phyloP scores from a whole-genome alignment of 2,797 vertebrate genomes.

The Oreortyx pictus region DNA sequence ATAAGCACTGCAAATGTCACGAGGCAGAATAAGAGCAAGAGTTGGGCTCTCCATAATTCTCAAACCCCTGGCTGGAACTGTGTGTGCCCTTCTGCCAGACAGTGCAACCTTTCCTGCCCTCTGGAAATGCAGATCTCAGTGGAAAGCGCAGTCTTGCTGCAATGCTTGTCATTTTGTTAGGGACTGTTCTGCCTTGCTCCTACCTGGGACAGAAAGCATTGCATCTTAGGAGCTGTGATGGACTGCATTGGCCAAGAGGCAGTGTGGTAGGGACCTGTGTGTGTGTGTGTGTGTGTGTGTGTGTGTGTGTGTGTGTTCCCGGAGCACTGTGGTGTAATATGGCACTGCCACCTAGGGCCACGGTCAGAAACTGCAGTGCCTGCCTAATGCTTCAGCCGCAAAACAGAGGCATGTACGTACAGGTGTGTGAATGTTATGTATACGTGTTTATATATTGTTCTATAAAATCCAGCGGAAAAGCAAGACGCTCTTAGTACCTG shows the following conservation, averaged over 20 bases:
- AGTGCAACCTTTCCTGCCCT: background rate
- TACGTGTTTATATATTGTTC: rapidly evolving
- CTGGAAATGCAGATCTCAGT: background rate
- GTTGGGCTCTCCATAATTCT: background rate
- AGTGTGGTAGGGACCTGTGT: background rate
- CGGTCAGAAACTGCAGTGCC: background rate
- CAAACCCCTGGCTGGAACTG: rapidly evolving
- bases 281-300: background rate
- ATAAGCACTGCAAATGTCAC: background rate
- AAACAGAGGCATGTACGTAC: background rate
- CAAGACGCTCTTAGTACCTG: background rate
- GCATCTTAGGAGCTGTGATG: background rate
- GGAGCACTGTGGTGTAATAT: background rate
- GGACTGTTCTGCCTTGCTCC: background rate
- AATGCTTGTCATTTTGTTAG: background rate
- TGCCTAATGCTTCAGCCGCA: background rate
- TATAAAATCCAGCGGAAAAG: background rate
- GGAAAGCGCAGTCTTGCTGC: background rate
- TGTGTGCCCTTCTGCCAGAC: background rate
- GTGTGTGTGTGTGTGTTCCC: background rate
- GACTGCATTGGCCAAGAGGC: background rate
- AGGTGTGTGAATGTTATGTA: rapidly evolving
- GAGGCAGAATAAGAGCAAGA: background rate
- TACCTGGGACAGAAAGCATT: background rate
- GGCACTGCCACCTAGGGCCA: slow-evolving; percentile 73